Percentiles rank a stretch among this genome's conserved stretches.
Evolutionary conservation across 2,888 invertebrate genomes (phyloP).

Genomic region (Maniola hyperantus): DNA sequence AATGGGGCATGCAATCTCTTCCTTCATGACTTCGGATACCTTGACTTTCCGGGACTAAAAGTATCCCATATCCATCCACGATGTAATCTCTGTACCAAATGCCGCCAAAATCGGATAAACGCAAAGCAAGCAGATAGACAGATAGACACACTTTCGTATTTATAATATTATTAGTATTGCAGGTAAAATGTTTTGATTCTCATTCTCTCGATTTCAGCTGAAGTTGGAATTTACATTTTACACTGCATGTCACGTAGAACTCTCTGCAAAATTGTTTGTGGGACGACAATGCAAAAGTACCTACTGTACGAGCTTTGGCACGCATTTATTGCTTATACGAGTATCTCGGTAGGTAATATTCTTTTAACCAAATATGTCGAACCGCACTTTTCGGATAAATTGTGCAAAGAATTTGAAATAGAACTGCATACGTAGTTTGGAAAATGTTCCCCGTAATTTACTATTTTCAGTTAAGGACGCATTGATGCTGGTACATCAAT

Average conservation of each 20-base stretch:
- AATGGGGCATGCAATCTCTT: no score
- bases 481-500: no score
- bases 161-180: not conserved
- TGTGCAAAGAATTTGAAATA: not conserved
- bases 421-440: not conserved
- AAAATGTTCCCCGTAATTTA: not conserved
- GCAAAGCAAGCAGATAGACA: no score
- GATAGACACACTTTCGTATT: no score
- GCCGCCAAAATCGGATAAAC: no score
- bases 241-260: constrained; percentile 16
- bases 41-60: no score
- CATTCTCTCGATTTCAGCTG: constrained; percentile 24
- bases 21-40: no score
- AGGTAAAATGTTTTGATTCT: constrained; percentile 30
- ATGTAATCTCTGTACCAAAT: no score
- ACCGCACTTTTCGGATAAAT: not conserved
- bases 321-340: constrained; percentile 13
- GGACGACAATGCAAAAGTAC: constrained; percentile 7
- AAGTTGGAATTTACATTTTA: not conserved
- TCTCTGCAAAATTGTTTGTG: constrained; percentile 11
- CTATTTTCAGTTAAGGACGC: no score
- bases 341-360: not conserved
- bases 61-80: no score
- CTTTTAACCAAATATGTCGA: constrained; percentile 8
- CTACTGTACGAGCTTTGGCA: constrained; percentile 6